Evolutionary conservation across 2,797 vertebrate species (phyloP), one percentile per base, ranked within the genome.

Genomic region (Helicolenus hilgendorfi): DNA sequence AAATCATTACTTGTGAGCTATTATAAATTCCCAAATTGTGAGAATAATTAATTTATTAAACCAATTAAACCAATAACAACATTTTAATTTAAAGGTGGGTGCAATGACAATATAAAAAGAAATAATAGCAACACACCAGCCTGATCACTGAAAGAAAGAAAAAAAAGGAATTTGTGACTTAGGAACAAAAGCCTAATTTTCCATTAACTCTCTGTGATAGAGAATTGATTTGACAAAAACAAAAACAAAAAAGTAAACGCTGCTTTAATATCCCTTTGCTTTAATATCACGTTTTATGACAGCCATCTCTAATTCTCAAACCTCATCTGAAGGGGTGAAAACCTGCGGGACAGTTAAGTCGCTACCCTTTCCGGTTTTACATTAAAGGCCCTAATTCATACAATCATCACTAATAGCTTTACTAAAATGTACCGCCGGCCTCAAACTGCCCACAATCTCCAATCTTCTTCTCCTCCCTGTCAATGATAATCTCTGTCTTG

Each of bases 341-440:
- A 87, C 82, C 86, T 77, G 79, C 77, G 27, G 83, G 74, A 89
- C 73, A 72, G 73, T 53, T 22, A 27, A 59, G 79, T 68, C 53
- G 24, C 65, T 7, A 75, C 76, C 55, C 69, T 41, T 70, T 80
- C 79, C 84, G 79, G 29, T 80, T 91, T 91, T 76, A 90, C 73
- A 90, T 94, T 92, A 89, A 85, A 87, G 45, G 31, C 33, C 71
- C 35, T 85, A 85, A 94, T 92, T 93, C 86, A 90, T 88, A 89
- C 81, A 90, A 92, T 91, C 91, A 49, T 88, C 75, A 24, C 89
- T 92, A 92, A 93, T 86, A 83, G 92, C 86, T 84, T 89, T 82
- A 88, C 76, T 83, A 77, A 91, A 92, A 85, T 78, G 33, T 72
- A 68, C 82, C 67, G 79, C 83, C 45, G 80, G 87, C 82, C 83